Evolutionary conservation across 2,113 vertebrate genomes (phyloP).

Genomic region (Dromiciops gliroides): DNA sequence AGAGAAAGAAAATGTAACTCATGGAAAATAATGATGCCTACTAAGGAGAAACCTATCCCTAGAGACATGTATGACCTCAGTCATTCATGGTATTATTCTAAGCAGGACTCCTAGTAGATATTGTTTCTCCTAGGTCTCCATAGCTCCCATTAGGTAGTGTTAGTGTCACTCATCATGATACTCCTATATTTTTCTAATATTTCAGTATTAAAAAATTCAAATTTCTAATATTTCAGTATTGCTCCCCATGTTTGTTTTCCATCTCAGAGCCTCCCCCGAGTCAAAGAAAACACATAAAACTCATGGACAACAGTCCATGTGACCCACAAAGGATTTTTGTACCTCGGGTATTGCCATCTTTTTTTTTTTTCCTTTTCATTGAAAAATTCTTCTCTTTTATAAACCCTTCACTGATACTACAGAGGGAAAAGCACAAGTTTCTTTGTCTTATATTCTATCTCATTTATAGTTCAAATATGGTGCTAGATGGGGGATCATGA

Average conservation of each 20-base stretch:
- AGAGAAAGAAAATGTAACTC: not conserved
- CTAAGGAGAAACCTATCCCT: not conserved
- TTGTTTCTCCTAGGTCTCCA: not conserved
- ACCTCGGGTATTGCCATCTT: not conserved
- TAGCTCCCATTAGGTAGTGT: not conserved
- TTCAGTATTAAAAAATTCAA: no score
- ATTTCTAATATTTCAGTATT: no score
- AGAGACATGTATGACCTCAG: not conserved
- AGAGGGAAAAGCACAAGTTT: not conserved
- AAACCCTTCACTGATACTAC: not conserved
- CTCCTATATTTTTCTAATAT: not conserved
- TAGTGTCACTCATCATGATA: not conserved
- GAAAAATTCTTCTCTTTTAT: not conserved
- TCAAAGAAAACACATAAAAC: not conserved
- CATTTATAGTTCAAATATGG: not conserved
- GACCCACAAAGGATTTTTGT: not conserved
- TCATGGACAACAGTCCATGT: not conserved
- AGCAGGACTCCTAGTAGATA: not conserved
- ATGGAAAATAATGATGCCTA: not conserved
- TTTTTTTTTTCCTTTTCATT: not conserved
- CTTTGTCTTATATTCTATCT: not conserved
- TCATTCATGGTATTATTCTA: not conserved
- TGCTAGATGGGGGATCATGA: not conserved
- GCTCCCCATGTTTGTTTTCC: not conserved
- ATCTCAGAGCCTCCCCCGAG: not conserved